A percentile compares a stretch with the other conserved stretches of the same genome.
Conservation (phyloP, 2,113 vertebrate species). For the Clarias gariepinus region DNA sequence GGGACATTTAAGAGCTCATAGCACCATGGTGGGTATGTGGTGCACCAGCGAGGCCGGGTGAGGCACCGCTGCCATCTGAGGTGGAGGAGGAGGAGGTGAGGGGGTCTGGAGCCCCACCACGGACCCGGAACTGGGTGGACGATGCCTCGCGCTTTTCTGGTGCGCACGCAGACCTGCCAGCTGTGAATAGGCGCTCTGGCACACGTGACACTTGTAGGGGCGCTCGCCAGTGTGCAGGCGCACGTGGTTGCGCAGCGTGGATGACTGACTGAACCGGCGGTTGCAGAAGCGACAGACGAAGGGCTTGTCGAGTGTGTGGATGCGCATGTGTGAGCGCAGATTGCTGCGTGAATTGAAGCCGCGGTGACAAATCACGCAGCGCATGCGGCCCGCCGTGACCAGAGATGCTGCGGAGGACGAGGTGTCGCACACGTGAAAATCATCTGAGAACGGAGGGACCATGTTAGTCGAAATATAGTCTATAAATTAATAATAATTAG, state of each 20-base stretch:
- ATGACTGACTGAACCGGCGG: constrained; percentile 90
- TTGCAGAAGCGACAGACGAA: constrained; percentile 88
- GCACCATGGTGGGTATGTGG: constrained; percentile 91
- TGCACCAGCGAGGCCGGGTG: constrained; percentile 83
- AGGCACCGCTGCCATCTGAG: constrained; percentile 76
- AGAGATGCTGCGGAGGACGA: constrained; percentile 55
- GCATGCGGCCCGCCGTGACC: constrained; percentile 78
- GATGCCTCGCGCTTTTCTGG: constrained; percentile 94
- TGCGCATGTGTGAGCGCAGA: constrained; percentile 91
- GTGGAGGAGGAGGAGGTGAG: constrained; percentile 69
- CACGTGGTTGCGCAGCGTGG: constrained; percentile 87
- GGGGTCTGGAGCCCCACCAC: constrained; percentile 75
- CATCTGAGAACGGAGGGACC: constrained; percentile 73
- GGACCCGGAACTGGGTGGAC: constrained; percentile 69
- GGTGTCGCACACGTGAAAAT: constrained; percentile 81
- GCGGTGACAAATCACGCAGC: constrained; percentile 89
- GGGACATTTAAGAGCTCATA: constrained; percentile 67
- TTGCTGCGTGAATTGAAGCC: constrained; percentile 96
- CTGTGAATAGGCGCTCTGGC: constrained; percentile 96
- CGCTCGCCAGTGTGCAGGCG: constrained; percentile 91
- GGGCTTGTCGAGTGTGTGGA: constrained; percentile 92
- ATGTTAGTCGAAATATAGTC: neutral
- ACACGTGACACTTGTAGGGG: constrained; percentile 90
- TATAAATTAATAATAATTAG: neutral
- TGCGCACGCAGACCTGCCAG: constrained; percentile 92